Base-by-base conservation (phyloP, 2,888 invertebrate genomes). In the Megaustenia siamemsis region DNA sequence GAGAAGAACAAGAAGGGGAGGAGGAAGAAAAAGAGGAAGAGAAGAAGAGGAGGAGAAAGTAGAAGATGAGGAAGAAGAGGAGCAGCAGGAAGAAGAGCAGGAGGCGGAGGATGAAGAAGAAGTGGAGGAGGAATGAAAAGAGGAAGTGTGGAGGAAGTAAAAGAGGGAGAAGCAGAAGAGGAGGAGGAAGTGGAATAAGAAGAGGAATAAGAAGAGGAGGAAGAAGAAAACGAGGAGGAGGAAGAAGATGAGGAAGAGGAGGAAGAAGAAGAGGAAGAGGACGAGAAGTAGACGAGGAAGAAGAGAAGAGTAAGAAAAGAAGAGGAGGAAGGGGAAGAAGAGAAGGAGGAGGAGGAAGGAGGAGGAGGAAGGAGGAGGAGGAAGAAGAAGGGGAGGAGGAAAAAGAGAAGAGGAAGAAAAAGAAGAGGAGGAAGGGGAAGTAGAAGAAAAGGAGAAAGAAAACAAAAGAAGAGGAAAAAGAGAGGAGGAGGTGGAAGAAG, bases 231-330 rank as follows among this genome's bases (percentile, higher is more conserved):
- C 56, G 28, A n/a, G 66, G 18, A 28, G 38, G 43, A 45, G 68
- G 43, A 63, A 81, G 56, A 56, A 32, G 60, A 24, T n/a, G 15
- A 12, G 24, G 24, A n/a, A 60, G 60, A 60, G 38, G 69, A 71
- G 56, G 40, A 28, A 71, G 53, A 81, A 43, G 45, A 45, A 71
- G 53, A 71, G 71, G 28, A 40, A 71, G 71, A 81, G 56, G 38
- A 4, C 1, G 53, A 81, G 21, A n/a, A 45, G 21, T 38, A 76
- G 45, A 32, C 24, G 24, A 32, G 24, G 18, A 32, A 15, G 24
- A 35, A 32, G 35, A 32, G 18, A 66, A 24, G 10, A 35, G 77
- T 21, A 79, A 45, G 68, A n/a, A 40, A 56, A 79, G 63, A 82
- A 38, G 24, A 60, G 56, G 66, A 66, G 63, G 53, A 53, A 66